These are phyloP conservation scores for Caenorhabditis inopinata DNA, from an alignment of 1,140 invertebrate species.

Conservation along the genomic window DNA sequence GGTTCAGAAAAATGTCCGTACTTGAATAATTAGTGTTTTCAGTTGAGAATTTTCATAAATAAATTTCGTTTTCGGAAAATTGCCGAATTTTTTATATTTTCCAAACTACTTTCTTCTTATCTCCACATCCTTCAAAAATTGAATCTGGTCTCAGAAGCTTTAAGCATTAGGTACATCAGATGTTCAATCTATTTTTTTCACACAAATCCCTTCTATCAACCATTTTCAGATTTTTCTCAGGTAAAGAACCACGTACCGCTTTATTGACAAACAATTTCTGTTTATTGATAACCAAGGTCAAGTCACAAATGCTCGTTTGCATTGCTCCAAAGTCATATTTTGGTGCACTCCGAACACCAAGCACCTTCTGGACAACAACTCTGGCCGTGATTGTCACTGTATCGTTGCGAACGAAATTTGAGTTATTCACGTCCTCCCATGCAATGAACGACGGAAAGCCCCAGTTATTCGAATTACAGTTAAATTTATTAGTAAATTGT, in stretches of 20 bases:
- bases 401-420: constrained; percentile 53
- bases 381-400: constrained; percentile 55
- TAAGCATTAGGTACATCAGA: too few species aligned
- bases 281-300: constrained; percentile 55
- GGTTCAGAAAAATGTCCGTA: too few species aligned
- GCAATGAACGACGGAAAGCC: constrained; percentile 62
- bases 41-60: too few species aligned
- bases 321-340: constrained; percentile 52
- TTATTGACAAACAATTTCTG: constrained; percentile 55
- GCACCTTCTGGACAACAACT: constrained; percentile 55
- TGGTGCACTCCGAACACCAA: constrained; percentile 54
- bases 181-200: background rate
- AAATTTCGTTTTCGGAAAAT: too few species aligned
- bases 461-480: constrained; percentile 61
- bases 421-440: constrained; percentile 51
- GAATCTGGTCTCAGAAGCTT: too few species aligned
- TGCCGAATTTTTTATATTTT: too few species aligned
- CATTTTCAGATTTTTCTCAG: too few species aligned
- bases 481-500: constrained; percentile 61
- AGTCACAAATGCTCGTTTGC: constrained; percentile 49
- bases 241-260: constrained; percentile 42
- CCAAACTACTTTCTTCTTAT: too few species aligned
- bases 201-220: too few species aligned
- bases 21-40: too few species aligned
- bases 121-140: too few species aligned